Percentiles rank a stretch among this genome's conserved stretches.
phyloP scores from a whole-genome alignment of 35 echinoderm and acorn worm species.

The Ophiothrix spiculata region DNA sequence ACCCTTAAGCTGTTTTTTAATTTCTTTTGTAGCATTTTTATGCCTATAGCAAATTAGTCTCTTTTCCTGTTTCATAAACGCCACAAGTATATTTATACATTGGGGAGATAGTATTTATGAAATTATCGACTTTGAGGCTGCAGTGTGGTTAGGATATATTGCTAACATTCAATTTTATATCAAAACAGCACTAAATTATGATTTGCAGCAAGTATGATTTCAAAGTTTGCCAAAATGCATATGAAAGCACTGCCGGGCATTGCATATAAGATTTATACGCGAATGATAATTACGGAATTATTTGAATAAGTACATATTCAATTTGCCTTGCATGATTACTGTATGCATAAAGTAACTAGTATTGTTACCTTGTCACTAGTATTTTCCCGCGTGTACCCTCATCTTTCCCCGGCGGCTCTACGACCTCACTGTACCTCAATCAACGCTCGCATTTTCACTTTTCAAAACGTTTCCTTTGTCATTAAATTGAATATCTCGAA shows the following conservation, averaged over 20 bases:
- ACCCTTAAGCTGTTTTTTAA: conserved; percentile 2
- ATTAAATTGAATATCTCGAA: too few relatives aligned
- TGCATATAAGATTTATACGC: not conserved
- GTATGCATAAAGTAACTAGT: not conserved
- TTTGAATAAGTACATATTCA: not conserved
- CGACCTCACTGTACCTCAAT: conserved; percentile 5
- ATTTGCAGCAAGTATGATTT: not conserved
- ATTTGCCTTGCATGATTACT: not conserved
- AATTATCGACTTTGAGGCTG: not conserved
- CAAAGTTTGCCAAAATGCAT: not conserved
- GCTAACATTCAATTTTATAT: too few relatives aligned
- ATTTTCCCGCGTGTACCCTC: not conserved
- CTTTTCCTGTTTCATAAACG: not conserved
- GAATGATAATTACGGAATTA: conserved; percentile 11
- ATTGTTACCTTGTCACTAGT: not conserved
- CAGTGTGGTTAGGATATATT: too few relatives aligned
- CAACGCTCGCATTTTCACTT: not conserved
- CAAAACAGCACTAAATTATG: not conserved
- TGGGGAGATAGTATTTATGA: not conserved
- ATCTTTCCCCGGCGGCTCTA: not conserved
- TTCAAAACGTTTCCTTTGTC: conserved; percentile 6
- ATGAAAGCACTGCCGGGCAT: not conserved
- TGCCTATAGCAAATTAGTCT: not conserved
- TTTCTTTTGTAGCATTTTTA: conserved; percentile 4
- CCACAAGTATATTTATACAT: conserved; percentile 2